These are phyloP conservation scores for Syncerus caffer DNA, from an alignment of 2,797 vertebrate species.

Conservation along the genomic window DNA sequence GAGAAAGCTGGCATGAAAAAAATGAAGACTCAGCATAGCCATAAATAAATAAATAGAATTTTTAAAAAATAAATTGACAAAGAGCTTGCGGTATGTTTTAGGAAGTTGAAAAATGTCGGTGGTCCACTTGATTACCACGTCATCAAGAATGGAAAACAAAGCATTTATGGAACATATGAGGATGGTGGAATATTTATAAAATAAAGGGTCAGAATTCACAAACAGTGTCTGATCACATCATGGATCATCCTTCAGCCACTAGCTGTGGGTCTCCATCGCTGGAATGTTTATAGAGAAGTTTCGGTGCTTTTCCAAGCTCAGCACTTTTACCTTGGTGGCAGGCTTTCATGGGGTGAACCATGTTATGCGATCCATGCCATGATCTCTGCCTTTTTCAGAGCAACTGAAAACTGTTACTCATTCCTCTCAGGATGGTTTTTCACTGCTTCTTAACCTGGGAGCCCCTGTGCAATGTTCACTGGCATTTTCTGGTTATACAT, in stretches of 20 bases:
- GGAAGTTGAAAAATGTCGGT: background rate
- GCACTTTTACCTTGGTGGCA: background rate
- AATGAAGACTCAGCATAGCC: background rate
- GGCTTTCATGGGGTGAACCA: background rate
- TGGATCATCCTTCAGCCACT: background rate
- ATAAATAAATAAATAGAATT: background rate
- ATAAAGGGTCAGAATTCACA: background rate
- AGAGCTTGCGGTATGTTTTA: background rate
- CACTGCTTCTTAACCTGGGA: background rate
- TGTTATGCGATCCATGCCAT: rapidly evolving
- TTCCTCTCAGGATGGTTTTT: background rate
- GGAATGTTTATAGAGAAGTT: background rate
- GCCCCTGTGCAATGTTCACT: no score
- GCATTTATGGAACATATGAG: background rate
- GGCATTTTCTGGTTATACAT: background rate
- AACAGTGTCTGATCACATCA: background rate
- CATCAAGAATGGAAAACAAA: background rate
- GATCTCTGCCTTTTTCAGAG: background rate
- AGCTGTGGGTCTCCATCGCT: background rate
- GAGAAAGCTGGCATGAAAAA: background rate
- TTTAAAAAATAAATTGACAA: background rate
- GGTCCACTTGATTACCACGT: background rate
- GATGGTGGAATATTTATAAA: background rate
- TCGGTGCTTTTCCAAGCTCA: background rate
- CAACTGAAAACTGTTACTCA: background rate